Evolutionary conservation across 2,113 vertebrate species (phyloP), one percentile per base, ranked within the genome.

Genomic region (Carollia perspicillata): DNA sequence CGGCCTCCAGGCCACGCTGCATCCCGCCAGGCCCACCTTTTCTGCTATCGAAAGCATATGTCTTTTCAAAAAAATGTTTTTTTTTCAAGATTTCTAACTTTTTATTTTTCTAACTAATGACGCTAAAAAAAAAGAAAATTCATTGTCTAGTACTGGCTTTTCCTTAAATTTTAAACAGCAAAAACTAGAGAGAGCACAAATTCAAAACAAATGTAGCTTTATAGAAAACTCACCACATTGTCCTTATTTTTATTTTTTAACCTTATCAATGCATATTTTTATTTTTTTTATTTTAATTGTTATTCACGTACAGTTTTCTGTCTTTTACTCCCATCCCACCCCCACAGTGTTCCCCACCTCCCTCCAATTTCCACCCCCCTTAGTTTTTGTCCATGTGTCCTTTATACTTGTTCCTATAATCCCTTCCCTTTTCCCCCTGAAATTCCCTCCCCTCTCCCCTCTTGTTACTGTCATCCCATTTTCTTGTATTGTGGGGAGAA

Each of bases 171-270:
- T 84, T 69, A 80, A 84, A 77, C 6, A 71, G 53, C 47, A 40
- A 80, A 66, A 80, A 75, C 66, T 58, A 83, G 7, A 85, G 80
- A 16, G 51, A 44, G 35, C 63, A 87, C 69, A 90, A 72, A 74
- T 79, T 88, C 63, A 88, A 30, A 83, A 94, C 22, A 89, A 92
- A 72, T 92, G 92, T 93, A 55, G 37, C 75, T 88, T 91, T 90
- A 77, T 13, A 10, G 63, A 97, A 96, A 96, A 91, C 42, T 77
- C 51, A 90, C 35, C 23, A 40, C 12, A 79, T 8, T 55, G 40
- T 51, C 63, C n/a, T 93, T 74, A 66, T 26, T 42, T 42, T 42
- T 42, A 42, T 42, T 42, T 42, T 42, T 42, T n/a, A n/a, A n/a
- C n/a, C n/a, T n/a, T n/a, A n/a, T n/a, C n/a, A n/a, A n/a, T n/a